Evolutionary conservation across 2,113 vertebrate species (phyloP).

Genomic region (Spheniscus mendiculus): DNA sequence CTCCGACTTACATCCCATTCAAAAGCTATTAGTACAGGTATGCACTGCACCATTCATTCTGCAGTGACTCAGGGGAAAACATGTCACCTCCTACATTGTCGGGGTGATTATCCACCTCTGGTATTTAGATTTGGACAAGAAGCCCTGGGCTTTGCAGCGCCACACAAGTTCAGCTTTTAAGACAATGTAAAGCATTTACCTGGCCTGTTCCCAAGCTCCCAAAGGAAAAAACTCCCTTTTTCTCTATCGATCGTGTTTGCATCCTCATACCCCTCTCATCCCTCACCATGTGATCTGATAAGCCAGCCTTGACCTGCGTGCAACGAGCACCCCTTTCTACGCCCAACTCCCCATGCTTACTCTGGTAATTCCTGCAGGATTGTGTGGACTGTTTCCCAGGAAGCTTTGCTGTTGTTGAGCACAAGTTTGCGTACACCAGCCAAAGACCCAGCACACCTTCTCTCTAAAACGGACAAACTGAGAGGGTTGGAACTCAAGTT

Average conservation of each 20-base stretch:
- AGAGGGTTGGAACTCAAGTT: slow-evolving; percentile 98
- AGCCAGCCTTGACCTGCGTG: background rate
- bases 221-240: background rate
- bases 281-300: fast-evolving
- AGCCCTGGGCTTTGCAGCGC: background rate
- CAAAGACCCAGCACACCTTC: slow-evolving; percentile 85
- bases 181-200: background rate
- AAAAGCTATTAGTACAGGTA: background rate
- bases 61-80: background rate
- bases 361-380: slow-evolving; percentile 88
- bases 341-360: slow-evolving; percentile 75
- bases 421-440: slow-evolving; percentile 89
- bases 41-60: background rate
- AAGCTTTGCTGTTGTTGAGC: slow-evolving; percentile 95
- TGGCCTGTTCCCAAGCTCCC: background rate
- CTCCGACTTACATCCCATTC: background rate
- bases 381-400: slow-evolving; percentile 94
- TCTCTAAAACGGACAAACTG: slow-evolving; percentile 84
- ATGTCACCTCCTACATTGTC: background rate
- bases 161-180: background rate
- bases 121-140: background rate
- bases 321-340: background rate
- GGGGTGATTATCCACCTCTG: background rate
- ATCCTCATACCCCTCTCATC: background rate
- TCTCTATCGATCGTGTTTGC: fast-evolving